Conservation (phyloP, 2,113 vertebrate genomes). For the Xerus inauris region DNA sequence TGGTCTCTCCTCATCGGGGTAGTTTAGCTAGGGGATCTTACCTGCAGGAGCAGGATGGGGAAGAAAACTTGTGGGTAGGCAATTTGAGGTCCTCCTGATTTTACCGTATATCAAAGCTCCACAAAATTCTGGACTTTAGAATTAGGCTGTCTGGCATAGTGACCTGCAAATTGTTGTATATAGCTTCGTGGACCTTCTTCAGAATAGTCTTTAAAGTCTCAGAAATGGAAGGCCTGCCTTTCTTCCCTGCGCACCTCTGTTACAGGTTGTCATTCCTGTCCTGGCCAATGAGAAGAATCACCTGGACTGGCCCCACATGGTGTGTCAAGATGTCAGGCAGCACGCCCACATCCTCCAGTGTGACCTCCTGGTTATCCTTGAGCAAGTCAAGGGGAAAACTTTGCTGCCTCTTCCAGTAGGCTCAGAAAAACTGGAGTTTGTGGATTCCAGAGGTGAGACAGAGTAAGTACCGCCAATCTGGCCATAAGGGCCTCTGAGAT, state of each 20-base stretch:
- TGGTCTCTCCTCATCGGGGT: background rate
- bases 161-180: background rate
- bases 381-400: slow-evolving; percentile 93
- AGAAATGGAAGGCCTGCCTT: background rate
- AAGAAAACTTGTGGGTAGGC: background rate
- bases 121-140: background rate
- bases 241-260: background rate
- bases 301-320: slow-evolving; percentile 89
- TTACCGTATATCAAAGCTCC: background rate
- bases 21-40: background rate
- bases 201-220: background rate
- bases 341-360: slow-evolving; percentile 89
- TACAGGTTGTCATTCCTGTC: slow-evolving; percentile 91
- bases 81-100: background rate
- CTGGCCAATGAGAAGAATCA: slow-evolving; percentile 91
- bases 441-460: slow-evolving; percentile 83
- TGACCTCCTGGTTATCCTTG: slow-evolving; percentile 87
- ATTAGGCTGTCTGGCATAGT: background rate
- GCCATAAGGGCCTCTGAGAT: background rate
- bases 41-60: background rate
- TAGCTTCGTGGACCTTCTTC: background rate
- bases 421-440: slow-evolving; percentile 85
- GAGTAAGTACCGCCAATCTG: slow-evolving; percentile 81
- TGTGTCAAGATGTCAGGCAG: slow-evolving; percentile 89
- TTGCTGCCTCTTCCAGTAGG: slow-evolving; percentile 91